phyloP scores from a whole-genome alignment of 2,888 invertebrate species.

The Lepeophtheirus nordmannii region DNA sequence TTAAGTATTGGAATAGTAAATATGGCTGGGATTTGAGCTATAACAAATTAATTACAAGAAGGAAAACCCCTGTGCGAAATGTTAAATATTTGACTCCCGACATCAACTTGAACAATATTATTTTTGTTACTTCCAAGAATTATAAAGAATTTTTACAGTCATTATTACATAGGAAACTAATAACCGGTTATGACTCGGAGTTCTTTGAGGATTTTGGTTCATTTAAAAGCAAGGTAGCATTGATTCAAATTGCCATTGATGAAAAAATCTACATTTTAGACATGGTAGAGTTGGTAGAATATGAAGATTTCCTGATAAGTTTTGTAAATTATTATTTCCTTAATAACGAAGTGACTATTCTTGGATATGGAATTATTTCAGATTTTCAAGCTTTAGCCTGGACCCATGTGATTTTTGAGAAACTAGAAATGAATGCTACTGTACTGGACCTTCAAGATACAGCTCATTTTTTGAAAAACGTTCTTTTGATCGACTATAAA shows the following conservation, averaged over 20 bases:
- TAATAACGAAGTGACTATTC: constrained; percentile 25
- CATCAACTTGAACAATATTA: neutral
- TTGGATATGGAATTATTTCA: constrained; percentile 32
- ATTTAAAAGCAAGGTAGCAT: neutral
- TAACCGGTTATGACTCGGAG: neutral
- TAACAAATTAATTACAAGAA: neutral
- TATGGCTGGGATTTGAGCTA: neutral
- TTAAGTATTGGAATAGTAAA: neutral
- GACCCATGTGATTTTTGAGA: constrained; percentile 26
- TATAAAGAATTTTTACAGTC: neutral
- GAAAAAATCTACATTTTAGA: neutral
- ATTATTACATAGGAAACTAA: neutral
- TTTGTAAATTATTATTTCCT: constrained; percentile 17
- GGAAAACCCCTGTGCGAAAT: neutral
- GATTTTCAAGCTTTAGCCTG: constrained; percentile 33
- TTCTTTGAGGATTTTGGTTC: neutral
- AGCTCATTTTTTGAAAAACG: neutral
- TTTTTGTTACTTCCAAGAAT: neutral
- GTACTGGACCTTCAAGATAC: neutral
- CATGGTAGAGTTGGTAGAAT: neutral
- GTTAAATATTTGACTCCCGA: neutral
- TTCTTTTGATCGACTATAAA: neutral
- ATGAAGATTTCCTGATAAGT: neutral
- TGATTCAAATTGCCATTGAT: neutral
- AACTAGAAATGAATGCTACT: neutral